A percentile compares a stretch with the other conserved stretches of the same genome.
Conservation (phyloP, 2,888 invertebrate species). For the Hydropsyche betteni region DNA sequence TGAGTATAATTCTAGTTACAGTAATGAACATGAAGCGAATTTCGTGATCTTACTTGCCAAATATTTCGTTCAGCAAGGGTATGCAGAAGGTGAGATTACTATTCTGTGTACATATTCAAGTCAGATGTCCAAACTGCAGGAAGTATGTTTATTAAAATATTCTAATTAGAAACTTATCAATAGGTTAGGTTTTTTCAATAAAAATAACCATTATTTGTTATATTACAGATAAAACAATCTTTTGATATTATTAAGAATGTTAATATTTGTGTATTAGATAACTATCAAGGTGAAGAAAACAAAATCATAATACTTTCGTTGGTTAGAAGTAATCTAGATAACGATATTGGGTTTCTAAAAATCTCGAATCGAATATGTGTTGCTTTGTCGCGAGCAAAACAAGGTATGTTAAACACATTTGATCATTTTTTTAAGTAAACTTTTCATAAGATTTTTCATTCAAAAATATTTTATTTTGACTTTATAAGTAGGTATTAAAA, state of each 20-base stretch:
- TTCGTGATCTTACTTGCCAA: conserved; percentile 70
- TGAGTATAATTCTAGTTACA: conserved; percentile 68
- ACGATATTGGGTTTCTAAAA: conserved; percentile 75
- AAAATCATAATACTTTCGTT: conserved; percentile 81
- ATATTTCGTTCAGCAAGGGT: conserved; percentile 71
- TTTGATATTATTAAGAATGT: conserved; percentile 61
- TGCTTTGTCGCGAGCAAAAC: conserved; percentile 75
- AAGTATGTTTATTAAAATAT: conserved; percentile 56
- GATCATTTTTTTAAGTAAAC: not conserved
- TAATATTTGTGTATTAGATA: conserved; percentile 76
- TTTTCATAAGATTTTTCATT: no score
- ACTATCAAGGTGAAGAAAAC: conserved; percentile 84
- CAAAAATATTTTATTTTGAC: no score
- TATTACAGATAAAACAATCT: conserved; percentile 38
- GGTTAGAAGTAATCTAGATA: conserved; percentile 76
- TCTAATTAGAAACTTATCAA: no score
- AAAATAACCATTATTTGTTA: no score
- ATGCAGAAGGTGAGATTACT: conserved; percentile 71
- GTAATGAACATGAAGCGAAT: conserved; percentile 71
- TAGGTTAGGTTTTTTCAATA: no score
- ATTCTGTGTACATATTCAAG: conserved; percentile 78
- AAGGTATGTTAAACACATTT: conserved; percentile 56
- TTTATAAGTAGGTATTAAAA: no score
- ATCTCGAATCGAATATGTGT: conserved; percentile 80
- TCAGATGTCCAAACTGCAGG: conserved; percentile 70